Percentiles rank a stretch among this genome's conserved stretches.
Evolutionary conservation across 2,113 vertebrate genomes (phyloP).

Genomic region (Tursiops truncatus): DNA sequence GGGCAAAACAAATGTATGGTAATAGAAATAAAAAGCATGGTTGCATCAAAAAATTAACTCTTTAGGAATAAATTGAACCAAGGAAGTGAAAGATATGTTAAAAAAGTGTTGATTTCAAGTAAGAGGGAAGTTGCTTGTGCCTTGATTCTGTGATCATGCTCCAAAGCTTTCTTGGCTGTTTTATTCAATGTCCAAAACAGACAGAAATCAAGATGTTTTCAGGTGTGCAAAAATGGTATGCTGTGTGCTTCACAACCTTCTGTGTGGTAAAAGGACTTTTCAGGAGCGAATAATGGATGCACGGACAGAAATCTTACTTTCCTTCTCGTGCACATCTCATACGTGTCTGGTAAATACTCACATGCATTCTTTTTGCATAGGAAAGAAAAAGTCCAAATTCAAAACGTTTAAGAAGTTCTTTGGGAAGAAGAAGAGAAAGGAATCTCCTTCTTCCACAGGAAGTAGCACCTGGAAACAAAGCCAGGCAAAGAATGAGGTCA

Average conservation of each 20-base stretch:
- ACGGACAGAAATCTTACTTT: neutral
- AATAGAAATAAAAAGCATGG: neutral
- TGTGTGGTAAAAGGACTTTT: neutral
- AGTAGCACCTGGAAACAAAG: constrained; percentile 84
- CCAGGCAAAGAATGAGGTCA: constrained; percentile 88
- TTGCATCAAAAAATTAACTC: neutral
- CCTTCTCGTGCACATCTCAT: too few relatives aligned
- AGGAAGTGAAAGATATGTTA: neutral
- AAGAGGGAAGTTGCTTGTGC: neutral
- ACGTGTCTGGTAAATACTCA: neutral
- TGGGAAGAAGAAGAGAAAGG: constrained; percentile 89
- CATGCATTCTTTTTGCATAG: constrained; percentile 72
- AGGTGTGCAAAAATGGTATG: fast-evolving
- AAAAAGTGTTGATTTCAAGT: neutral
- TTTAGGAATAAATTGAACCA: neutral
- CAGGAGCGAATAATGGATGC: neutral
- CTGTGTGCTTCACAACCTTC: neutral
- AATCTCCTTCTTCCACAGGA: constrained; percentile 63
- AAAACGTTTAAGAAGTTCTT: constrained; percentile 92
- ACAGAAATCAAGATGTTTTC: neutral
- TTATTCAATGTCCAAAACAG: neutral
- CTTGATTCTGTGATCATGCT: neutral
- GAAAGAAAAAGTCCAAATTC: constrained; percentile 91
- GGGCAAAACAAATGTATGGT: neutral
- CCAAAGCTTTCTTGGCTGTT: neutral